A percentile compares a stretch with the other conserved stretches of the same genome.
Evolutionary conservation across 2,797 vertebrate species (phyloP).

Genomic region (Orestias chungarensis): DNA sequence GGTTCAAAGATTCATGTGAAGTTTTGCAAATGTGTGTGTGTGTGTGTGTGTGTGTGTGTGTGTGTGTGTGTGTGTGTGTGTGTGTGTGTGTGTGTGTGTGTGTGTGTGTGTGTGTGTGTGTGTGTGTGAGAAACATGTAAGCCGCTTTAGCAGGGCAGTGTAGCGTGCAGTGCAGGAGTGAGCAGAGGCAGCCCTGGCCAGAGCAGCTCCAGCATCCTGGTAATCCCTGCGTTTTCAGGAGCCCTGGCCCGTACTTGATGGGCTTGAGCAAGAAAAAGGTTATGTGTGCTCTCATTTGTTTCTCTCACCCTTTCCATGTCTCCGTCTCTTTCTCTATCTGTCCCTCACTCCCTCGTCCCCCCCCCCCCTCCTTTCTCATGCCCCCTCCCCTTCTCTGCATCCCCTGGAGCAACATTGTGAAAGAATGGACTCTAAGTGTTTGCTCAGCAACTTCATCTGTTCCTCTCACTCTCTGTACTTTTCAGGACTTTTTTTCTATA

Average conservation of each 20-base stretch:
- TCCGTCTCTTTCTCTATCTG: slow-evolving; percentile 57
- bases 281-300: slow-evolving; percentile 69
- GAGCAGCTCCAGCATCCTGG: slow-evolving; percentile 80
- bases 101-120: slow-evolving; percentile 48
- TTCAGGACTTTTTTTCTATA: slow-evolving; percentile 37
- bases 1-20: slow-evolving; percentile 36
- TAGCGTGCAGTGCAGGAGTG: slow-evolving; percentile 86
- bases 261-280: slow-evolving; percentile 97
- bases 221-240: slow-evolving; percentile 99
- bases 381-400: slow-evolving; percentile 37
- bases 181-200: slow-evolving; percentile 83
- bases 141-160: slow-evolving; percentile 77
- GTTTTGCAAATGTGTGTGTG: slow-evolving; percentile 26
- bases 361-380: slow-evolving; percentile 79
- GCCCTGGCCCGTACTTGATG: slow-evolving; percentile 99
- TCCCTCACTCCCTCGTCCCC: slow-evolving; percentile 71
- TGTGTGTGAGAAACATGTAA: slow-evolving; percentile 80
- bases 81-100: slow-evolving; percentile 40
- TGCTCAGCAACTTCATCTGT: slow-evolving; percentile 86
- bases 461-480: slow-evolving; percentile 46
- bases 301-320: slow-evolving; percentile 67
- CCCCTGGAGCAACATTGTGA: slow-evolving; percentile 81
- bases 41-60: slow-evolving; percentile 40
- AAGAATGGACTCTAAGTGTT: slow-evolving; percentile 91
- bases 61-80: slow-evolving; percentile 71